Percentiles rank a stretch among this genome's conserved stretches.
These are phyloP conservation scores for Microctonus brassicae DNA, from an alignment of 2,888 invertebrate species.

Conservation along the genomic window DNA sequence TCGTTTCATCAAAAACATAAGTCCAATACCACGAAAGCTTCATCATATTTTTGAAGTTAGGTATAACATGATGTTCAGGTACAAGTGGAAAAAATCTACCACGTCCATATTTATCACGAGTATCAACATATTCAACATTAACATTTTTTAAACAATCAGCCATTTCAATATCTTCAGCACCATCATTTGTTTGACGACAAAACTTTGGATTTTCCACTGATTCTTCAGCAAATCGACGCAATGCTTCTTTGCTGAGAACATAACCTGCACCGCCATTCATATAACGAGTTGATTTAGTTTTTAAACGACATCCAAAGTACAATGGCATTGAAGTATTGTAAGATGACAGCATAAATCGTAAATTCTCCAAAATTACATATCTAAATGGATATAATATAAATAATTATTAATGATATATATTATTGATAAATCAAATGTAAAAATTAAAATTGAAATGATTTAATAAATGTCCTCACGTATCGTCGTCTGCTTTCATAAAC, in stretches of 20 bases:
- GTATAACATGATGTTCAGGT: constrained; percentile 93
- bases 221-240: constrained; percentile 82
- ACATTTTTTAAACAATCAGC: constrained; percentile 90
- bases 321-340: constrained; percentile 81
- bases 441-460: no score
- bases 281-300: constrained; percentile 87
- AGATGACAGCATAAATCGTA: constrained; percentile 88
- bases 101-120: constrained; percentile 85
- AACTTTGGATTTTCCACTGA: constrained; percentile 78
- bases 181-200: constrained; percentile 79
- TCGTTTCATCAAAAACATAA: constrained; percentile 91
- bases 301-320: constrained; percentile 93
- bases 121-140: constrained; percentile 89
- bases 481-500: constrained; percentile 99
- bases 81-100: constrained; percentile 97
- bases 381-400: no score
- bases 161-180: constrained; percentile 94
- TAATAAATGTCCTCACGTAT: constrained; percentile 77
- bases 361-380: constrained; percentile 94
- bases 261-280: constrained; percentile 97
- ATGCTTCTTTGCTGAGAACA: constrained; percentile 89
- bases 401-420: no score
- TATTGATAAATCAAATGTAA: no score
- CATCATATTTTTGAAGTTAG: constrained; percentile 80
- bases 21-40: constrained; percentile 93